Evolutionary conservation across 2,797 vertebrate genomes (phyloP).

Genomic region (Dryobates pubescens): DNA sequence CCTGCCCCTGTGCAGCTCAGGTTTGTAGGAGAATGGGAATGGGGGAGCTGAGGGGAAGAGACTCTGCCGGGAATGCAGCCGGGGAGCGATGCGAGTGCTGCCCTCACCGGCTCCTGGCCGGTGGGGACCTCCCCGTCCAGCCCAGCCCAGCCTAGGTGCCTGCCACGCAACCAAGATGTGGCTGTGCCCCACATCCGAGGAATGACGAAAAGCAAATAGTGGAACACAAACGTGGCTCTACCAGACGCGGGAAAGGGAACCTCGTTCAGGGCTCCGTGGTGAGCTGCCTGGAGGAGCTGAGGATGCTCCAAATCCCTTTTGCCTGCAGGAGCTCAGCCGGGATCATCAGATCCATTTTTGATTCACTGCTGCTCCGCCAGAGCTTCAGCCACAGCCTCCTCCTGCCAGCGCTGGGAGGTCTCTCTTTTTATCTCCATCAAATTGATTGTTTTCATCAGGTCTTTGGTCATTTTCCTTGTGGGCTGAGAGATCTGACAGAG

Average conservation of each 20-base stretch:
- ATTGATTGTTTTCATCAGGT: neutral
- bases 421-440: neutral
- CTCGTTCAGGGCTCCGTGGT: accelerated
- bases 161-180: neutral
- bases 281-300: neutral
- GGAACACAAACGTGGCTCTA: neutral
- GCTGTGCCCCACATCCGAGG: neutral
- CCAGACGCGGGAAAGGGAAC: neutral
- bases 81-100: accelerated
- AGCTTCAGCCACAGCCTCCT: neutral
- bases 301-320: neutral
- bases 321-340: accelerated
- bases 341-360: neutral
- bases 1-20: accelerated
- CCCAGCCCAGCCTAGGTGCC: neutral
- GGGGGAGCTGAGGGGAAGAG: neutral
- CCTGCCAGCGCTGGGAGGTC: accelerated
- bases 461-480: neutral
- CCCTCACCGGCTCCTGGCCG: accelerated
- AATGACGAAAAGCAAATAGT: neutral
- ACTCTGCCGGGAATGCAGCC: neutral
- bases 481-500: neutral
- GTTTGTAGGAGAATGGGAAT: neutral
- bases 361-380: neutral
- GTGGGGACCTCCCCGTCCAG: neutral